Evolutionary conservation across 2,797 vertebrate species (phyloP).

Genomic region (Phoeniculus purpureus): DNA sequence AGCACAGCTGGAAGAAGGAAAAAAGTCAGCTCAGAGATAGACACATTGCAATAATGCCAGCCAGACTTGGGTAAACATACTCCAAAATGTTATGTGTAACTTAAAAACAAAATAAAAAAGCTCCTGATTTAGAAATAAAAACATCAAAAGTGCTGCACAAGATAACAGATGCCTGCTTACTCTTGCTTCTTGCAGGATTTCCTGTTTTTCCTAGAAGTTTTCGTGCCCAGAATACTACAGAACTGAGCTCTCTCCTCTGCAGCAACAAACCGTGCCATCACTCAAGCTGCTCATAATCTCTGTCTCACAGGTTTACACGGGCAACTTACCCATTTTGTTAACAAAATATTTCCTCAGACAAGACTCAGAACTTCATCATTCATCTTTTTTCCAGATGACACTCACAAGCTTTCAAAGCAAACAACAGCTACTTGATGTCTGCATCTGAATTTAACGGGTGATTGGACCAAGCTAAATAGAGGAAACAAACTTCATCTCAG

Average conservation of each 20-base stretch:
- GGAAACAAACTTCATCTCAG: slow-evolving; percentile 29
- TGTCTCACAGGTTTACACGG: slow-evolving; percentile 11
- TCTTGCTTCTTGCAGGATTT: slow-evolving; percentile 47
- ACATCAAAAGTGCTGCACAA: slow-evolving; percentile 1
- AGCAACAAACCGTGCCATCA: slow-evolving; percentile 61
- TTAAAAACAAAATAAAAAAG: not conserved
- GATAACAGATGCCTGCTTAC: slow-evolving; percentile 35
- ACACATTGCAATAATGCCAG: not conserved
- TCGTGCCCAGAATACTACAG: slow-evolving; percentile 34
- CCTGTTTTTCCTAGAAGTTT: slow-evolving; percentile 63
- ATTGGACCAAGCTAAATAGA: slow-evolving; percentile 21
- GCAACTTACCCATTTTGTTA: slow-evolving; percentile 56
- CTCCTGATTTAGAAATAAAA: slow-evolving; percentile 21
- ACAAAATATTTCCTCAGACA: slow-evolving; percentile 70
- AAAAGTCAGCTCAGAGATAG: not conserved
- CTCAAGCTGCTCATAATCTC: slow-evolving; percentile 50
- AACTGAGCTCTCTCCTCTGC: slow-evolving; percentile 5
- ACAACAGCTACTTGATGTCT: slow-evolving; percentile 37
- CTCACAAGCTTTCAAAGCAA: slow-evolving; percentile 37
- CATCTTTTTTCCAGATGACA: not conserved
- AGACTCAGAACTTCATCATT: slow-evolving; percentile 23
- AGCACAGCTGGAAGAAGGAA: not conserved
- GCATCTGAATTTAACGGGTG: slow-evolving; percentile 26
- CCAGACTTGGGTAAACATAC: slow-evolving; percentile 17
- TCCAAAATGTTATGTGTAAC: slow-evolving; percentile 6